Base-by-base conservation (phyloP, 92 coral and sea anemone species). In the Ricordea florida region DNA sequence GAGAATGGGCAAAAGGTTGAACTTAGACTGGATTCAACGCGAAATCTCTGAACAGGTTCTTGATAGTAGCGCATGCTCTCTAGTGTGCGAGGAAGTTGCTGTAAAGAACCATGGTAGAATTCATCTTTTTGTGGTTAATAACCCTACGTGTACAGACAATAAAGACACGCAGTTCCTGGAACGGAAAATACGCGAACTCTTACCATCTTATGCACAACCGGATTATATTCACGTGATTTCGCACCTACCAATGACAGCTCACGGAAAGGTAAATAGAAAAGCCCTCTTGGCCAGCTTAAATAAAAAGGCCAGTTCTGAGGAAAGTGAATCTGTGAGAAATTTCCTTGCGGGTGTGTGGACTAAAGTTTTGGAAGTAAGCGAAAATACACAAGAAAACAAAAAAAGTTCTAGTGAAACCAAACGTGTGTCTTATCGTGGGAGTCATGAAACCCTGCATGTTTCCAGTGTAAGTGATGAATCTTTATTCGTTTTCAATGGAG, bases 261-360 rank as follows among this genome's bases (percentile, higher is more conserved):
- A 94, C 62, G 98, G 98, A 2, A 94, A 94, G 79, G 87, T 88
- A 24, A 85, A 94, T 82, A 77, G 74, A 17, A 64, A 36, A 37
- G 63, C 78, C 0, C 52, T 90, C 36, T 84, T 90, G 7, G 51
- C 22, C 14, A 29, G 28, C 31, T 22, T 61, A 27, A 55, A 62
- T 29, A 42, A 21, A 36, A 24, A 41, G 20, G 14, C 35, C 42
- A 15, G 10, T 16, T 9, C 65, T 35, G 53, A 7, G 25, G 37
- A 37, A 10, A 18, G 31, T 16, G 44, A 18, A 35, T 43, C 74
- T 30, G 47, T 33, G n/a, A 80, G 80, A 36, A 72, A 79, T 18
- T 34, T 62, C 35, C 51, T 89, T 30, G 41, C 42, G 68, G 32
- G 33, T 33, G 57, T 58, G 22, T 89, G 87, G 90, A 22, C 33